Base-by-base conservation (phyloP, 2,113 vertebrate genomes). In the Prietella phreatophila region DNA sequence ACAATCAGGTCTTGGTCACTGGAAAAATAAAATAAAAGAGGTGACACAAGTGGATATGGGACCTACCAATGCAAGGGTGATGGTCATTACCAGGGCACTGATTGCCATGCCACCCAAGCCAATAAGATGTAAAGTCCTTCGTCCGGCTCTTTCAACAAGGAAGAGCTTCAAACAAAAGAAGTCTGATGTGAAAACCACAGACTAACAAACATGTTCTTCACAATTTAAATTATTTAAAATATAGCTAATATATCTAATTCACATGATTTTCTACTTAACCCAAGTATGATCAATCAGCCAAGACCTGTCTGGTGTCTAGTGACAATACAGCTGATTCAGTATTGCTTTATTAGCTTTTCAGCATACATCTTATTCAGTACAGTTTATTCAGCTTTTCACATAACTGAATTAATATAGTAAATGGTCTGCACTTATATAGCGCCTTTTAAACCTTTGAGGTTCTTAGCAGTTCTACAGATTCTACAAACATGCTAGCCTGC, bases 91-190 rank as follows among this genome's bases (percentile, higher is more conserved):
- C 65, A 96, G 8, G 33, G 96, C 96, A 58, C 97, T 97, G 75
- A 96, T 4, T 0, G 97, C 96, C 98, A 99, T 99, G 2, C 98
- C 98, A 1, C 93, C 96, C 88, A 99, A 91, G 47, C 98, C 98
- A 53, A 94, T 69, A 1, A 99, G 94, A 53, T 99, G 98, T 3
- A 99, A 96, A 2, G 97, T 97, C 91, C 97, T 94, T 19, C 98
- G 95, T 0, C 98, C 98, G 0, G 96, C 97, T 87, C 93, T 95
- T 93, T 99, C 98, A 87, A 99, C 98, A 89, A 99, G 94, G 92
- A 99, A 98, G 63, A 99, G 94, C 98, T 99, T 73, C 4, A 67
- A 69, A 87, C 63, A 11, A 63, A 82, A 79, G 5, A 55, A 7
- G 55, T 42, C 19, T 58, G 65, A 69, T 4, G 27, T 60, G 11